Evolutionary conservation across 2,888 invertebrate genomes (phyloP), one percentile per base, ranked within the genome.

Genomic region (Hydraecia micacea): DNA sequence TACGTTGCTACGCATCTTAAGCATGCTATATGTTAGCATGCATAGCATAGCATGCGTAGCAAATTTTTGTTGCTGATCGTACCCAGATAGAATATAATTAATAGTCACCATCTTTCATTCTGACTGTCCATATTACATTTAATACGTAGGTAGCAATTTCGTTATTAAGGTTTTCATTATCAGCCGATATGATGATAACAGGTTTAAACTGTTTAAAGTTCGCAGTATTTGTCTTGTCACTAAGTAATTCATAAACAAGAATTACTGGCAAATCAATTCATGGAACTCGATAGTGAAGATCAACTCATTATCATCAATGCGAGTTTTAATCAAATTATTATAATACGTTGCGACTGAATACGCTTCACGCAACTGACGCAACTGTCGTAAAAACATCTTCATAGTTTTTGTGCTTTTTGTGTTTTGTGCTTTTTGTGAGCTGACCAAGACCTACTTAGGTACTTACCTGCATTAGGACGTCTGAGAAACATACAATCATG

Each of bases 261-360:
- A 80, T 80, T 69, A 80, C 74, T 58, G 36, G 80, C 74, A 74
- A 80, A 70, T 80, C 63, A 74, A 70, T 80, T 80, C 58, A 65
- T 42, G 58, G 74, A 65, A 80, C 69, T 69, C 65, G 25, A 28
- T 72, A 65, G 58, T 66, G 65, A 60, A 49, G 11, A 69, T 58
- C 42, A 73, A 73, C 55, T 73, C 18, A 42, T 67, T 79, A 46
- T n/a, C n/a, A 80, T 36, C 18, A 67, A 79, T n/a, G 18, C 13
- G n/a, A 63, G 67, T 42, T 32, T 28, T 39, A 49, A 74, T 46
- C 25, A 63, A 67, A 42, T 49, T 25, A 60, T 75, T 49, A 39
- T 77, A 77, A 46, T 18, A n/a, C 1, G 25, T 28, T 39, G 13
- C 32, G 73, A 52, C 13, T 42, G 73, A 52, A 73, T 46, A 32